These are phyloP conservation scores for Sinohyriopsis cumingii DNA, from an alignment of 2,888 invertebrate species.

Conservation along the genomic window DNA sequence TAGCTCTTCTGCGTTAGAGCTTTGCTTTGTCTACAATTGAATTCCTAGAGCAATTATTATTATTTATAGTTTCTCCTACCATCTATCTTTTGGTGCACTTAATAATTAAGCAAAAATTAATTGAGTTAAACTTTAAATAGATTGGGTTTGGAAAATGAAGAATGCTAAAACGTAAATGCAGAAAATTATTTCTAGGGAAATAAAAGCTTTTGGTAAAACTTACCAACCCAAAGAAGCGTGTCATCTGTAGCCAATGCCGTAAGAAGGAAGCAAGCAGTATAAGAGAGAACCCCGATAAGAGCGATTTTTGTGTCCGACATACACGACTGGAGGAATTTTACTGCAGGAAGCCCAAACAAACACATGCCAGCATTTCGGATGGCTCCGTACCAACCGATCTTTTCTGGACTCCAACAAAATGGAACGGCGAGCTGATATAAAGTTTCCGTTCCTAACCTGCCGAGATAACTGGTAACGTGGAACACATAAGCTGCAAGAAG, in stretches of 20 bases:
- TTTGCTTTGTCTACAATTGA: no score
- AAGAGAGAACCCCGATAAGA: slow-evolving; percentile 11
- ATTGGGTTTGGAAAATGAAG: background rate
- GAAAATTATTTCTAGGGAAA: background rate
- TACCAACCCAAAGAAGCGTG: slow-evolving; percentile 33
- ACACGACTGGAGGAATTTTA: slow-evolving; percentile 22
- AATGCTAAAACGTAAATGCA: background rate
- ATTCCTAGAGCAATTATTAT: no score
- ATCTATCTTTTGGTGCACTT: no score
- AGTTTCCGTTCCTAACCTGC: slow-evolving; percentile 16
- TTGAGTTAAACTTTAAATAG: no score
- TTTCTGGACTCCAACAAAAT: slow-evolving; percentile 35
- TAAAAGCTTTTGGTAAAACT: background rate
- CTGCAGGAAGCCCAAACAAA: slow-evolving; percentile 12
- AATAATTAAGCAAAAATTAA: no score
- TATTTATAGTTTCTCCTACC: no score
- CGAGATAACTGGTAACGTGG: slow-evolving; percentile 1
- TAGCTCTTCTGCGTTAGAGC: no score
- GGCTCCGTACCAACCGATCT: slow-evolving; percentile 27
- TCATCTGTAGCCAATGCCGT: slow-evolving; percentile 20
- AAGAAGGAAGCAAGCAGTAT: slow-evolving; percentile 19
- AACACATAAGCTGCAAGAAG: slow-evolving; percentile 16
- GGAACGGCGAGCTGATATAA: slow-evolving; percentile 34
- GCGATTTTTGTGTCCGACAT: slow-evolving; percentile 27
- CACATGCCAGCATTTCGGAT: slow-evolving; percentile 20